phyloP scores from a whole-genome alignment of 2,797 vertebrate species.

The Fundulus diaphanus region DNA sequence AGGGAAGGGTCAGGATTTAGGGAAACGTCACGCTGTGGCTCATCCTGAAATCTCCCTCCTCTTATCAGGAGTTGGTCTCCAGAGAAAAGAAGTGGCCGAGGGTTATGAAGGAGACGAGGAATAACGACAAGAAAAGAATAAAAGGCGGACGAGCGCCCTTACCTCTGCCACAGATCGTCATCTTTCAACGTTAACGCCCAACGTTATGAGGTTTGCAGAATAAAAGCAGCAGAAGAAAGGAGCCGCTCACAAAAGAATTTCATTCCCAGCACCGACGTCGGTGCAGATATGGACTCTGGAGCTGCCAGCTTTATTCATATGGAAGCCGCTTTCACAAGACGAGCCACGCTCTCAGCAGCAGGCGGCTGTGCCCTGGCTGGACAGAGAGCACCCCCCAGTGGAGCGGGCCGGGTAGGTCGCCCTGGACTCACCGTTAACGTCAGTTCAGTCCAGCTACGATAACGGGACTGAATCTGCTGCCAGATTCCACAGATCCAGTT shows the following conservation, averaged over 20 bases:
- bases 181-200: neutral
- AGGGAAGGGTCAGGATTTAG: neutral
- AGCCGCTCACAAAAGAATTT: neutral
- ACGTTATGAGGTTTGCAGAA: neutral
- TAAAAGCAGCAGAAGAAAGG: neutral
- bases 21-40: neutral
- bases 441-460: too few species aligned
- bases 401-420: neutral
- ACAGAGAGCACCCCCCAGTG: constrained; percentile 66
- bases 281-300: neutral
- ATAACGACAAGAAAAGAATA: neutral
- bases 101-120: neutral
- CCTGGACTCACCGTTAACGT: too few species aligned
- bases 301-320: neutral
- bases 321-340: neutral
- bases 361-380: neutral
- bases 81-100: neutral
- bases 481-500: neutral
- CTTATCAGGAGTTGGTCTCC: neutral
- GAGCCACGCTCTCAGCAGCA: neutral
- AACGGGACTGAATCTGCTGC: too few species aligned
- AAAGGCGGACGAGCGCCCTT: neutral
- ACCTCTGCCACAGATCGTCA: neutral
- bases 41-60: neutral
- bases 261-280: neutral